These are phyloP conservation scores for Volucella inflata DNA, from an alignment of 2,888 invertebrate genomes.

Conservation along the genomic window DNA sequence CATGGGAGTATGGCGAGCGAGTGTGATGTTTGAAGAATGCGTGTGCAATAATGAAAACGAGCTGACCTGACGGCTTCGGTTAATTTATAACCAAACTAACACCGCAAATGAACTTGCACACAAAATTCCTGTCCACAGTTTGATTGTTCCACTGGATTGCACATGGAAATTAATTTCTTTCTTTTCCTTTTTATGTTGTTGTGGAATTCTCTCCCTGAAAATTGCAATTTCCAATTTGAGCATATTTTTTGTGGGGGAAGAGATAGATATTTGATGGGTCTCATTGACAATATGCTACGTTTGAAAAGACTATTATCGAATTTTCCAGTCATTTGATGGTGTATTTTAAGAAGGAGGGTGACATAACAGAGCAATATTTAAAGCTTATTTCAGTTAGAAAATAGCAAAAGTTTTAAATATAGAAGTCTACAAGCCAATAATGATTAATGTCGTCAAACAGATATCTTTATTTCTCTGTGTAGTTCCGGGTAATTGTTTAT, in stretches of 20 bases:
- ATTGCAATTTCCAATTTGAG: slow-evolving; percentile 14
- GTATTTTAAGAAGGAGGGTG: neutral
- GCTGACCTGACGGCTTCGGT: slow-evolving; percentile 60
- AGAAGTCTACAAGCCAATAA: too few relatives aligned
- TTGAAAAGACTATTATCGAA: slow-evolving; percentile 41
- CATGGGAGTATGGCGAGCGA: slow-evolving; percentile 16
- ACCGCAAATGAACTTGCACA: slow-evolving; percentile 73
- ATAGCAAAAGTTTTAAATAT: too few relatives aligned
- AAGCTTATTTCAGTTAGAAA: too few relatives aligned
- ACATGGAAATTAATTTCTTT: slow-evolving; percentile 49
- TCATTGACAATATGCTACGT: neutral
- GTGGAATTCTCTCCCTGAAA: neutral
- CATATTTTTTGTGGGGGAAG: slow-evolving; percentile 13
- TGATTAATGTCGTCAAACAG: too few relatives aligned
- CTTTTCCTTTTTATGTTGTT: neutral
- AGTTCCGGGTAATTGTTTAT: too few relatives aligned
- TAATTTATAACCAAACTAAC: slow-evolving; percentile 66
- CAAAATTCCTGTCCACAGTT: slow-evolving; percentile 58
- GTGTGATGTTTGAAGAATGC: slow-evolving; percentile 69
- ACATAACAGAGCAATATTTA: too few relatives aligned
- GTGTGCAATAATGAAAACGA: slow-evolving; percentile 64
- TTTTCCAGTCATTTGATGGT: neutral
- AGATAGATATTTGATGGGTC: slow-evolving; percentile 16
- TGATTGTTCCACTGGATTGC: slow-evolving; percentile 42
- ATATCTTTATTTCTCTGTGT: too few relatives aligned